These are phyloP conservation scores for Lymantria monacha DNA, from an alignment of 2,888 invertebrate species.

Conservation along the genomic window DNA sequence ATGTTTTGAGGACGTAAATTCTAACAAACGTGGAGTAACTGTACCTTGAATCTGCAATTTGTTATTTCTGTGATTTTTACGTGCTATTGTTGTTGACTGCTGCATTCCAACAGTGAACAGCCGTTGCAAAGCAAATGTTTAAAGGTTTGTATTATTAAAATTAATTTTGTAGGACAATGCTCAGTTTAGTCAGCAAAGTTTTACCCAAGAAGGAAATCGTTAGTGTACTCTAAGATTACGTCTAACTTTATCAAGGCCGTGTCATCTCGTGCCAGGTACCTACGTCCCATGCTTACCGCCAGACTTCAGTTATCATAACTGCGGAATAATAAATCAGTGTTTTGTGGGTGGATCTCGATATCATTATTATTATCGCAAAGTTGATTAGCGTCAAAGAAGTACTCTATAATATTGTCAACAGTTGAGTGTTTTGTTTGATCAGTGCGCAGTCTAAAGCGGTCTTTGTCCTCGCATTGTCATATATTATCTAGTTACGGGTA, in stretches of 20 bases:
- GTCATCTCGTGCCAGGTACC: slow-evolving; percentile 69
- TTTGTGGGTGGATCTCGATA: slow-evolving; percentile 67
- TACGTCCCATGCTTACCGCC: slow-evolving; percentile 4
- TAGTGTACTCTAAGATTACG: slow-evolving; percentile 45
- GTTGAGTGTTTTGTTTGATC: slow-evolving; percentile 12
- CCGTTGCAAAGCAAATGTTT: slow-evolving; percentile 32
- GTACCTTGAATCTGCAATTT: no score
- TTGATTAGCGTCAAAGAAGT: slow-evolving; percentile 14
- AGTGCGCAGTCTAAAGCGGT: slow-evolving; percentile 27
- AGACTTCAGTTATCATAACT: not conserved
- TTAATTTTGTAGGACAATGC: not conserved
- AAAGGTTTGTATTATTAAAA: slow-evolving; percentile 20
- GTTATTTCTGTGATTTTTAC: no score
- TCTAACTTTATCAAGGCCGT: slow-evolving; percentile 74
- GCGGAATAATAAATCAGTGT: slow-evolving; percentile 15
- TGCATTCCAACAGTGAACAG: slow-evolving; percentile 2
- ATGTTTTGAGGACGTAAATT: no score
- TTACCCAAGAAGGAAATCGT: slow-evolving; percentile 12
- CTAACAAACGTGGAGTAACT: no score
- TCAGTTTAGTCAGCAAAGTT: not conserved
- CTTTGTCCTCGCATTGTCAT: slow-evolving; percentile 30
- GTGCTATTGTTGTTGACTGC: not conserved
- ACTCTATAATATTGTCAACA: slow-evolving; percentile 21
- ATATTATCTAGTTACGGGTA: no score
- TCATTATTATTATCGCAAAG: slow-evolving; percentile 48